phyloP scores from a whole-genome alignment of 1,140 invertebrate species.

The Drosophila orosa region DNA sequence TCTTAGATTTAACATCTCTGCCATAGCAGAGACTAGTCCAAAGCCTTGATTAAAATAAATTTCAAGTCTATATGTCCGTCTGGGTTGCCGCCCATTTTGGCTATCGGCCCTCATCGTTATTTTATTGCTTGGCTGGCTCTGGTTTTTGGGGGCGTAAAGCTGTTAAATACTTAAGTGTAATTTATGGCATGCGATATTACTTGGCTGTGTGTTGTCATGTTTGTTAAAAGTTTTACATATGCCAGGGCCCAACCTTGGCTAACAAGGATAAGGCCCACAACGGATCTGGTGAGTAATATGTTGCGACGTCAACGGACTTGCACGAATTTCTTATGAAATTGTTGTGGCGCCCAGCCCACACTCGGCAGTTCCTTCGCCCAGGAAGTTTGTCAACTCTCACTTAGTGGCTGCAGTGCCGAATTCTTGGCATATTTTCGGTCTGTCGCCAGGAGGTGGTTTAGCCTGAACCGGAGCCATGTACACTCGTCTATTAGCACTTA shows the following conservation, averaged over 20 bases:
- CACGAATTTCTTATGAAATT: constrained; percentile 65
- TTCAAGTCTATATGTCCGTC: constrained; percentile 20
- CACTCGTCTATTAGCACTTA: constrained; percentile 68
- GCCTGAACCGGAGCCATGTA: constrained; percentile 10
- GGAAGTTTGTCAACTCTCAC: constrained; percentile 34
- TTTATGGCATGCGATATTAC: constrained; percentile 81
- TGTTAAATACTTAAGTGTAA: constrained; percentile 81
- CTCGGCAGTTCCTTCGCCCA: not conserved
- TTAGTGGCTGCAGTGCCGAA: constrained; percentile 45
- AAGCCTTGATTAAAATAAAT: constrained; percentile 30
- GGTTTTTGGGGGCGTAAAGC: constrained; percentile 66
- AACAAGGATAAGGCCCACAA: constrained; percentile 21
- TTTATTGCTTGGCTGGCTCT: constrained; percentile 55
- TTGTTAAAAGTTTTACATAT: constrained; percentile 76
- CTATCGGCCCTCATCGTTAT: constrained; percentile 44
- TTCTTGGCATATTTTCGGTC: constrained; percentile 72
- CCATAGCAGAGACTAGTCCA: not conserved
- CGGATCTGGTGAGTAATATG: constrained; percentile 37
- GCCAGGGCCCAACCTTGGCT: constrained; percentile 58
- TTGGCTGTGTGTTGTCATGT: constrained; percentile 75
- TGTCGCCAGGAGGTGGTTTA: constrained; percentile 36
- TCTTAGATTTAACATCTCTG: constrained; percentile 1
- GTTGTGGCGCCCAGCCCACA: constrained; percentile 40
- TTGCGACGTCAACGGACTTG: constrained; percentile 41
- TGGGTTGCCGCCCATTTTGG: constrained; percentile 18